Percentiles rank a stretch among this genome's conserved stretches.
Evolutionary conservation across 2,888 invertebrate genomes (phyloP).

Genomic region (Morpho achilles): DNA sequence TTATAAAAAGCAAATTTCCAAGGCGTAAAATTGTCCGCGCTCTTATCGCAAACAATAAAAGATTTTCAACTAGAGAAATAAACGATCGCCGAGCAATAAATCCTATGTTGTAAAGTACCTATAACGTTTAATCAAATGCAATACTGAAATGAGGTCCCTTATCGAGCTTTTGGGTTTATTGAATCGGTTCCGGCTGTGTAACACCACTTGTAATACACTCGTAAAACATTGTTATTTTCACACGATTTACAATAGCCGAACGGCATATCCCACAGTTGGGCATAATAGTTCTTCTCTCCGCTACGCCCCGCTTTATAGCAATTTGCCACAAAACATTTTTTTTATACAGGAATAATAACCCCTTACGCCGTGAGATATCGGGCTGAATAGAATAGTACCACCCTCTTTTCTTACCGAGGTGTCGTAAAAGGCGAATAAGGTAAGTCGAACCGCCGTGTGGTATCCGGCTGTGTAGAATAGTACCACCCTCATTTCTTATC

Average conservation of each 20-base stretch:
- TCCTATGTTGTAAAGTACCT: constrained; percentile 11
- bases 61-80: constrained; percentile 41
- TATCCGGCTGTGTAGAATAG: too few relatives aligned
- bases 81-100: constrained; percentile 41
- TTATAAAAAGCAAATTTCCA: constrained; percentile 49
- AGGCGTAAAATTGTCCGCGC: constrained; percentile 64
- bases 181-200: constrained; percentile 30
- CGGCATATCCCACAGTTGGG: too few relatives aligned
- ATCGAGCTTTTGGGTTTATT: constrained; percentile 42
- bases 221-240: constrained; percentile 10
- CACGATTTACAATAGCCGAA: constrained; percentile 1
- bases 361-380: too few relatives aligned
- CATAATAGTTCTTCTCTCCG: too few relatives aligned
- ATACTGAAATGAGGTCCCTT: constrained; percentile 35
- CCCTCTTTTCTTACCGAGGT: too few relatives aligned
- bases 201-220: constrained; percentile 8
- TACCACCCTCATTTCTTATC: too few relatives aligned
- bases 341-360: too few relatives aligned
- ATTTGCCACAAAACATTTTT: too few relatives aligned
- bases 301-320: too few relatives aligned
- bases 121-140: constrained; percentile 19
- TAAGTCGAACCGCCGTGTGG: too few relatives aligned
- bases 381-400: too few relatives aligned
- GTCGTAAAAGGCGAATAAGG: too few relatives aligned
- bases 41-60: constrained; percentile 60